Percentiles rank a stretch among this genome's conserved stretches.
phyloP scores from a whole-genome alignment of 2,113 vertebrate species.

The Phocoena sinus region DNA sequence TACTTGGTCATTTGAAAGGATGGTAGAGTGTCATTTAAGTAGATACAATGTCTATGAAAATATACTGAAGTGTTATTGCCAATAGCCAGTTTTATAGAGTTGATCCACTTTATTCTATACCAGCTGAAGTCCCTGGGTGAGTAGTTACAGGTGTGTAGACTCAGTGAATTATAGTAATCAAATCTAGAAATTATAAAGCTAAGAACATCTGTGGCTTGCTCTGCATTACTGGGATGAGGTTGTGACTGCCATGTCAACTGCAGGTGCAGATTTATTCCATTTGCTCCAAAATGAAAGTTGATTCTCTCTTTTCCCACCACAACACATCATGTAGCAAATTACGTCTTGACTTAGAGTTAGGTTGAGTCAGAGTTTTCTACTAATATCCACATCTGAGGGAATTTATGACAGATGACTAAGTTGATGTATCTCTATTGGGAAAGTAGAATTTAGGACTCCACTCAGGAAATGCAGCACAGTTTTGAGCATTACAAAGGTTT shows the following conservation, averaged over 20 bases:
- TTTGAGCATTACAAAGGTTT: background rate
- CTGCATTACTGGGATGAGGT: background rate
- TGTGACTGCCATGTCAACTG: constrained; percentile 13
- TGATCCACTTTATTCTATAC: background rate
- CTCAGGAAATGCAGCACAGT: background rate
- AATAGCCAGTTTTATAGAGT: background rate
- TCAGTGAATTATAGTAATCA: constrained; percentile 46
- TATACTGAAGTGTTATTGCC: background rate
- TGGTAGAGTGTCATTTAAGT: background rate
- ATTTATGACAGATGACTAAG: background rate
- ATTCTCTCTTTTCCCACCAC: constrained; percentile 41
- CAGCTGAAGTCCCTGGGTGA: background rate
- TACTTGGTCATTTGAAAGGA: background rate
- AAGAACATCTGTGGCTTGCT: background rate
- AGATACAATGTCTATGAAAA: background rate
- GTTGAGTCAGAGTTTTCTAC: constrained; percentile 32
- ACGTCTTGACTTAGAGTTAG: constrained; percentile 41
- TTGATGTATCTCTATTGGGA: background rate
- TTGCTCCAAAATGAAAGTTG: constrained; percentile 52
- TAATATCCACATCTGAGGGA: background rate
- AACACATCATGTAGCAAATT: constrained; percentile 42
- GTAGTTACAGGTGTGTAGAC: background rate
- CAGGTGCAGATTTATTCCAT: constrained; percentile 43
- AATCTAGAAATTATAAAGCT: constrained; percentile 29
- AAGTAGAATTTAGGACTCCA: background rate